phyloP scores from a whole-genome alignment of 1,140 invertebrate species.

The Hylyphantes graminicola region DNA sequence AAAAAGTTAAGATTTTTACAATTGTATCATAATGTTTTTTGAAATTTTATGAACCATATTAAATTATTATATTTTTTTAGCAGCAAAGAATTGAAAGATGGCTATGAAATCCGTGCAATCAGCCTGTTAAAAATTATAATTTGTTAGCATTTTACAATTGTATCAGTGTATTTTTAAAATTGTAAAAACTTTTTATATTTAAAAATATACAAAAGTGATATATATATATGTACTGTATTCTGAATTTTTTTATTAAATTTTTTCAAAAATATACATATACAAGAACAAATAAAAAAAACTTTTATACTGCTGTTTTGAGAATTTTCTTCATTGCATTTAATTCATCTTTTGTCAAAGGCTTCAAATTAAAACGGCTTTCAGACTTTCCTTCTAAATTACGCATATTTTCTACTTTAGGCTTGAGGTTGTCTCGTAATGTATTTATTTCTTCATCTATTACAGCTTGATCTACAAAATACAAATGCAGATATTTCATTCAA shows the following conservation, averaged over 20 bases:
- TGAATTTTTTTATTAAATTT: background rate
- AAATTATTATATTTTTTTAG: too few relatives aligned
- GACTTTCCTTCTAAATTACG: constrained; percentile 52
- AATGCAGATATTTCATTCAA: background rate
- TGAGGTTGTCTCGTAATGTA: constrained; percentile 42
- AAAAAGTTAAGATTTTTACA: too few relatives aligned
- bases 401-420: constrained; percentile 48
- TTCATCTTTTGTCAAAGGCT: constrained; percentile 48
- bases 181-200: too few relatives aligned
- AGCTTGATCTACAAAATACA: constrained; percentile 48
- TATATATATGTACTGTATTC: too few relatives aligned
- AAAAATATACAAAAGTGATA: background rate
- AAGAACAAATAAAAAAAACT: background rate
- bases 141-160: too few relatives aligned
- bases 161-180: too few relatives aligned
- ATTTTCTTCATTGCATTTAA: constrained; percentile 47
- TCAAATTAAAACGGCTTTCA: constrained; percentile 45
- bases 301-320: constrained; percentile 34
- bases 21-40: too few relatives aligned
- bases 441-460: constrained; percentile 49
- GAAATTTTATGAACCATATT: too few relatives aligned
- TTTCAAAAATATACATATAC: constrained; percentile 7
- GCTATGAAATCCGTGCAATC: too few relatives aligned
- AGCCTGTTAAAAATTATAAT: too few relatives aligned
- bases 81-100: too few relatives aligned